phyloP scores from a whole-genome alignment of 2,888 invertebrate species.

The Isotomurus palustris region DNA sequence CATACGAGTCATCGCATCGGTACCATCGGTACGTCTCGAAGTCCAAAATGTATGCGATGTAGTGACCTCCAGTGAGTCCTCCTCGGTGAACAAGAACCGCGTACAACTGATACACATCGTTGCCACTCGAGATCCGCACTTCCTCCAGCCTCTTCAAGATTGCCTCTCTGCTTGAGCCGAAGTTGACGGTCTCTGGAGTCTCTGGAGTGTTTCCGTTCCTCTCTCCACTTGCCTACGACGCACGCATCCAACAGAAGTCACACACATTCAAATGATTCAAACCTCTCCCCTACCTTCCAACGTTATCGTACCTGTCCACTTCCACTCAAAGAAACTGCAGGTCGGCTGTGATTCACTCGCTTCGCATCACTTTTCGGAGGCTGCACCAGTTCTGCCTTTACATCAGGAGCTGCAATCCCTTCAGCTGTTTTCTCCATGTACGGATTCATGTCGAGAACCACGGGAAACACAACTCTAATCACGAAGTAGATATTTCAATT shows the following conservation, averaged over 20 bases:
- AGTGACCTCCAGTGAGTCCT: conserved; percentile 84
- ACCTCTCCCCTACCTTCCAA: too few relatives aligned
- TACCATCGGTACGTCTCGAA: conserved; percentile 71
- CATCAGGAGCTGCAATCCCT: conserved; percentile 7
- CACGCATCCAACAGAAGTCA: too few relatives aligned
- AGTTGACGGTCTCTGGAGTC: too few relatives aligned
- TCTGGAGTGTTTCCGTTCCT: too few relatives aligned
- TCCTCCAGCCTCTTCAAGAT: conserved; percentile 46
- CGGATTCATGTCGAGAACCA: conserved; percentile 28
- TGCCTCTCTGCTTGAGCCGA: conserved; percentile 34
- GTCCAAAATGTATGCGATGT: conserved; percentile 85
- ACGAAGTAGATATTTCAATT: too few relatives aligned
- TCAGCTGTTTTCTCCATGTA: conserved; percentile 18
- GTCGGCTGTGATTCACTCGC: conserved; percentile 29
- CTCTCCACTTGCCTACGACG: too few relatives aligned
- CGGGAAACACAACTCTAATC: conserved; percentile 21
- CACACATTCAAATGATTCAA: too few relatives aligned
- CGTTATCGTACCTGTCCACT: too few relatives aligned
- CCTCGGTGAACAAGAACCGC: conserved; percentile 90
- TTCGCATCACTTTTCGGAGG: conserved; percentile 12
- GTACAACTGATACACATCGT: conserved; percentile 77
- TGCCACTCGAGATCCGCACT: conserved; percentile 53
- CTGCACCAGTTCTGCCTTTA: conserved; percentile 12
- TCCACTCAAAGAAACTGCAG: conserved; percentile 20
- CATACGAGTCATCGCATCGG: conserved; percentile 83